Evolutionary conservation across 1,140 invertebrate genomes (phyloP), one percentile per base, ranked within the genome.

Genomic region (Andricus grossulariae): DNA sequence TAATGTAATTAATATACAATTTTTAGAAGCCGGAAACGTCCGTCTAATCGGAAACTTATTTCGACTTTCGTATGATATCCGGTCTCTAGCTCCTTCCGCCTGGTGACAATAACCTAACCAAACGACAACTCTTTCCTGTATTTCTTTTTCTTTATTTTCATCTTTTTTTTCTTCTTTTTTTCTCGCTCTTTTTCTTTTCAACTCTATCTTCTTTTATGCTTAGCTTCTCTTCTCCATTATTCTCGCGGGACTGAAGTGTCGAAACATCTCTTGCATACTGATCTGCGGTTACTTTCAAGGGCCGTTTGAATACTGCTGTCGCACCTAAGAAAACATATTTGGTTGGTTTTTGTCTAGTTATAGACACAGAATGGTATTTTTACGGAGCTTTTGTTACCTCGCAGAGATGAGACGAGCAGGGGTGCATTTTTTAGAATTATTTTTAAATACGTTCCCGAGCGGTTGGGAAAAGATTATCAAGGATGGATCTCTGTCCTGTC

Each of bases 31-130:
- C 39, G 39, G 39, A 45, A 45, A 45, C 10, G 39, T 10, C 39
- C 39, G 10, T 45, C 39, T 11, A 1, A 45, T 45, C 10, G 39
- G 39, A 45, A 45, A 45, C 39, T 45, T 7, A 7, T 45, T 45
- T 45, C 39, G 39, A 45, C 83, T 79, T 83, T 85, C 82, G 82
- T 85, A 85, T 80, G 82, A 76, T 79, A 74, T 82, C 77, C 76
- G 77, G 78, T 72, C 54, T 74, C 45, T 18, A 74, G 80, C 82
- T 82, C 75, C 82, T 85, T 83, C 82, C 82, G 82, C 72, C 73
- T 45, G 75, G 74, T 54, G 55, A 71, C n/a, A 21, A 19, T 72
- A n/a, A 72, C 25, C 39, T 16, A 15, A 51, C 49, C 25, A 10
- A 12, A n/a, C 21, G n/a, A n/a, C 52, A 54, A 54, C n/a, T 18